These are phyloP conservation scores for Mus spicilegus DNA, from an alignment of 2,113 vertebrate species.

Conservation along the genomic window DNA sequence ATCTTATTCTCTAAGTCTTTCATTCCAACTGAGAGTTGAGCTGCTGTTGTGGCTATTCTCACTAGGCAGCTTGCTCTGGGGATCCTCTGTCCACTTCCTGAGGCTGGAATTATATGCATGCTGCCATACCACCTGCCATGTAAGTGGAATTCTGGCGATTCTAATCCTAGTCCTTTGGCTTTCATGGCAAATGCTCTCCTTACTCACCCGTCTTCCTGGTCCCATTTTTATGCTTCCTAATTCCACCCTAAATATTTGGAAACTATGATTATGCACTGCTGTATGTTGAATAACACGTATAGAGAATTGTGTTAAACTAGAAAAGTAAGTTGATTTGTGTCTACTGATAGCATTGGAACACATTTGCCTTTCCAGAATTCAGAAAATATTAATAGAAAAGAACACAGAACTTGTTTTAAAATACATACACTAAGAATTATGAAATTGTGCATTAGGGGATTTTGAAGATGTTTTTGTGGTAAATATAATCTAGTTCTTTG, in stretches of 20 bases:
- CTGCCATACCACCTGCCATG: not conserved
- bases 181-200: not conserved
- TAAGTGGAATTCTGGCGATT: not conserved
- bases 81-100: not conserved
- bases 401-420: not conserved
- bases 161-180: not conserved
- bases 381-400: not conserved
- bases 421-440: not conserved
- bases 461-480: not conserved
- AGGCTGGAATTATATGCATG: not conserved
- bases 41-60: not conserved
- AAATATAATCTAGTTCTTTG: not conserved
- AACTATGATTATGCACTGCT: not conserved
- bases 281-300: not conserved
- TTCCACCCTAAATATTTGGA: not conserved
- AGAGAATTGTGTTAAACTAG: not conserved
- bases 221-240: not conserved
- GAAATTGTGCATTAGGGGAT: not conserved
- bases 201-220: not conserved
- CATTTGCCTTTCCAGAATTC: not conserved
- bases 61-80: not conserved
- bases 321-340: not conserved
- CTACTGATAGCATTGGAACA: not conserved
- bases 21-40: not conserved
- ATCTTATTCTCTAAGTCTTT: not conserved